phyloP scores from a whole-genome alignment of 2,113 vertebrate genomes.

The Sapayoa aenigma region DNA sequence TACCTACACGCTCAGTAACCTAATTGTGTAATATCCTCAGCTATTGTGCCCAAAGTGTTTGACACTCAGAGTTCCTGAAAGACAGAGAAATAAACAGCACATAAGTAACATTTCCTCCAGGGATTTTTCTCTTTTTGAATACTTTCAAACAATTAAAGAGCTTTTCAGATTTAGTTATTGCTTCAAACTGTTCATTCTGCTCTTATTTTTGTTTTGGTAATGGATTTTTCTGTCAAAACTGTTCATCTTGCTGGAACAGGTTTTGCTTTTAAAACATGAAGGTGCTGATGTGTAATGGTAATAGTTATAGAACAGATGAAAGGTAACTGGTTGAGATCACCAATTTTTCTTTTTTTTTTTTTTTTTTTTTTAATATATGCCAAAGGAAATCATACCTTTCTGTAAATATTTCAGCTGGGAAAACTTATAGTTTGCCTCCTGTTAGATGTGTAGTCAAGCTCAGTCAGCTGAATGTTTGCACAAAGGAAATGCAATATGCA shows the following conservation, averaged over 20 bases:
- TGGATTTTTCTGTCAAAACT: background rate
- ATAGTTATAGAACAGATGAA: background rate
- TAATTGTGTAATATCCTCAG: background rate
- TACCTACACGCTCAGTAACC: background rate
- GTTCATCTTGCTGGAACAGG: background rate
- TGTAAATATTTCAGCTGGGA: background rate
- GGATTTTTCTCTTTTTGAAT: background rate
- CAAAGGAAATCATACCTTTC: background rate
- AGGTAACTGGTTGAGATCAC: background rate
- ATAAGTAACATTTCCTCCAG: background rate
- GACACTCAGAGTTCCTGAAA: background rate
- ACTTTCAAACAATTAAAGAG: background rate
- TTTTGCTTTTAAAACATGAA: background rate
- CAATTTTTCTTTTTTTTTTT: background rate
- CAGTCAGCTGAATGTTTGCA: background rate
- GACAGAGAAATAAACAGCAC: background rate
- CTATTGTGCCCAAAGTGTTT: background rate
- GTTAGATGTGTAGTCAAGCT: background rate
- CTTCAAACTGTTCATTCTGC: background rate
- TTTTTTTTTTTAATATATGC: background rate
- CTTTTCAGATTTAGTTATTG: background rate
- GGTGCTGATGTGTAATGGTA: background rate
- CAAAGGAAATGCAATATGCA: background rate
- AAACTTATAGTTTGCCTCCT: background rate
- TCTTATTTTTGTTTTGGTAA: background rate